Percentiles rank a stretch among this genome's conserved stretches.
These are phyloP conservation scores for Thera britannica DNA, from an alignment of 2,888 invertebrate genomes.

Conservation along the genomic window DNA sequence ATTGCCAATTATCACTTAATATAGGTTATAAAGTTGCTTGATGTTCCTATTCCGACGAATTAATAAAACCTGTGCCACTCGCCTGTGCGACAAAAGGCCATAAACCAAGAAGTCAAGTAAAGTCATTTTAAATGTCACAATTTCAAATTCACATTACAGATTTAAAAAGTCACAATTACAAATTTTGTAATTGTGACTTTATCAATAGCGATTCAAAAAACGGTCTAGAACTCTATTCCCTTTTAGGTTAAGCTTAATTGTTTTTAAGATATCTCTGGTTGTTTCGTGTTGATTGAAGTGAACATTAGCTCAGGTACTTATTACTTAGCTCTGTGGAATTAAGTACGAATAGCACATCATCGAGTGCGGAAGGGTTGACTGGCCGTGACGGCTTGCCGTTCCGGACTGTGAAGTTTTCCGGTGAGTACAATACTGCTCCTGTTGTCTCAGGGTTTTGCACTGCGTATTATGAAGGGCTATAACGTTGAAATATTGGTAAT, in stretches of 20 bases:
- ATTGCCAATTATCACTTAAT: slow-evolving; percentile 31
- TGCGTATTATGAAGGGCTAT: slow-evolving; percentile 23
- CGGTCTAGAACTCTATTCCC: too few relatives aligned
- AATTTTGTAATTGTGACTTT: too few relatives aligned
- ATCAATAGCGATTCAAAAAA: too few relatives aligned
- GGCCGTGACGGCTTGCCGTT: slow-evolving; percentile 60
- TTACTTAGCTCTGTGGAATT: slow-evolving; percentile 14
- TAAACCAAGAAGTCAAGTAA: too few relatives aligned
- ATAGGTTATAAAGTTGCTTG: slow-evolving; percentile 36
- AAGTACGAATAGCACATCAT: slow-evolving; percentile 42
- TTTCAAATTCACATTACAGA: too few relatives aligned
- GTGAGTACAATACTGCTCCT: slow-evolving; percentile 50
- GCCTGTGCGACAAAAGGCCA: too few relatives aligned
- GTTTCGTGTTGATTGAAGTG: neutral
- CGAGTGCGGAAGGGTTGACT: slow-evolving; percentile 56
- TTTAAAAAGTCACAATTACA: too few relatives aligned
- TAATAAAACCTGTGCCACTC: slow-evolving; percentile 27
- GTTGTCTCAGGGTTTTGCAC: slow-evolving; percentile 31
- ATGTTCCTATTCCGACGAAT: slow-evolving; percentile 43
- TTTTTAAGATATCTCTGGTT: too few relatives aligned
- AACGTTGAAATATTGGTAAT: slow-evolving; percentile 1
- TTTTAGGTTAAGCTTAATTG: too few relatives aligned
- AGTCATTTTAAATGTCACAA: too few relatives aligned
- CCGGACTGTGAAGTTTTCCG: slow-evolving; percentile 61
- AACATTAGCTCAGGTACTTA: neutral